Evolutionary conservation across 1,140 invertebrate genomes (phyloP), one percentile per base, ranked within the genome.

Genomic region (Antheraea mylitta): DNA sequence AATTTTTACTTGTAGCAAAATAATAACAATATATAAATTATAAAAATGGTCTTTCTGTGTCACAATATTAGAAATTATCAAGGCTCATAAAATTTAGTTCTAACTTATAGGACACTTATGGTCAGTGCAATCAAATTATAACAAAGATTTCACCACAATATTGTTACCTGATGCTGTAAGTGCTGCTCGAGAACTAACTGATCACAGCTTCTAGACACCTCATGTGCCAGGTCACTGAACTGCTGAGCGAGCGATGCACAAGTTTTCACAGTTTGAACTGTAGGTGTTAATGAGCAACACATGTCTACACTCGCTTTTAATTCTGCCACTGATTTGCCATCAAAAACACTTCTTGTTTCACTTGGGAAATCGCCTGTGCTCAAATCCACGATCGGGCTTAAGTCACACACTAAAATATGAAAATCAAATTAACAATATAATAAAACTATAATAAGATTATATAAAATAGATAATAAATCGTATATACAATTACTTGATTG

Each of bases 141-240:
- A 10, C 7, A 42, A 42, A 3, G 11, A 53, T n/a, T 16, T 42
- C 5, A 64, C 8, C 11, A 38, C 22, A n/a, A 59, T 37, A 18
- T 59, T 45, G 72, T 68, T 71, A 92, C 92, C 84, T 94, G 94
- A 82, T 99, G 98, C 82, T 99, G 98, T 38, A 99, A 92, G 93
- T 99, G 98, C 83, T 99, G 98, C 83, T 99, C 98, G 87, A 97
- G 96, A 0, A 99, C 97, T 38, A 99, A 89, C 75, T 94, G 94
- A 82, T 98, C 96, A 90, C 97, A 98, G 68, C 94, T 93, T 72
- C 94, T 93, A 8, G 94, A 94, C 72, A 97, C 95, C 65, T 97
- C 95, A 48, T 94, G 93, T 7, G 97, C 97, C 45, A 96, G 91
- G 66, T 96, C 96, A 82, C 94, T 95, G 83, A 98, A 96, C 82